Evolutionary conservation across 1,140 invertebrate genomes (phyloP).

Genomic region (Drosophila nannoptera): DNA sequence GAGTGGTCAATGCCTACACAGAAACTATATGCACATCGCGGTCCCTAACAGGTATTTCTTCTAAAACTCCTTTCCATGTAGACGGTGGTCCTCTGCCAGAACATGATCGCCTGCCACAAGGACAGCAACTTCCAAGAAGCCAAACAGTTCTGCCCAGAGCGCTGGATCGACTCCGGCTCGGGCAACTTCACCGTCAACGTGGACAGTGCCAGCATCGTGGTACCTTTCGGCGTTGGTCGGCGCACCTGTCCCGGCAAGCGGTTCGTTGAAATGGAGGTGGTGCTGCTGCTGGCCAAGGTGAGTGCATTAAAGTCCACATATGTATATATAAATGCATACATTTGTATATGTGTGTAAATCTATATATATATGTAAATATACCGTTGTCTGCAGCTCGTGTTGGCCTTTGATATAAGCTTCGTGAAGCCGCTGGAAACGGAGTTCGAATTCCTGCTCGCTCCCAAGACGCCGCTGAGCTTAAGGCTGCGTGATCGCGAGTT

Average conservation of each 20-base stretch:
- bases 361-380: too few species aligned
- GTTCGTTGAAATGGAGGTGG: slow-evolving; percentile 88
- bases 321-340: too few species aligned
- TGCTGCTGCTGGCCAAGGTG: slow-evolving; percentile 87
- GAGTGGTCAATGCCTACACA: slow-evolving; percentile 66
- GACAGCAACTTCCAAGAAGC: slow-evolving; percentile 89
- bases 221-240: slow-evolving; percentile 92
- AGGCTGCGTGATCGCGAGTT: slow-evolving; percentile 81
- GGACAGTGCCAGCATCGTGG: slow-evolving; percentile 82
- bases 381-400: slow-evolving; percentile 81
- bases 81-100: slow-evolving; percentile 92
- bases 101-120: slow-evolving; percentile 88
- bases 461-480: slow-evolving; percentile 85
- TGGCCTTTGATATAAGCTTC: slow-evolving; percentile 85
- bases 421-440: slow-evolving; percentile 85
- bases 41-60: slow-evolving; percentile 1
- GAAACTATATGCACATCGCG: background rate
- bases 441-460: slow-evolving; percentile 88
- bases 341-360: too few species aligned
- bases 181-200: slow-evolving; percentile 76
- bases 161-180: slow-evolving; percentile 84
- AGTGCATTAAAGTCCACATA: too few species aligned
- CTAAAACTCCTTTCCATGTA: slow-evolving; percentile 69
- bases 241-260: slow-evolving; percentile 90
- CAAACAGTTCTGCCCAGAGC: slow-evolving; percentile 87